Conservation (phyloP, 2,888 invertebrate species). For the Archips crataeganus region DNA sequence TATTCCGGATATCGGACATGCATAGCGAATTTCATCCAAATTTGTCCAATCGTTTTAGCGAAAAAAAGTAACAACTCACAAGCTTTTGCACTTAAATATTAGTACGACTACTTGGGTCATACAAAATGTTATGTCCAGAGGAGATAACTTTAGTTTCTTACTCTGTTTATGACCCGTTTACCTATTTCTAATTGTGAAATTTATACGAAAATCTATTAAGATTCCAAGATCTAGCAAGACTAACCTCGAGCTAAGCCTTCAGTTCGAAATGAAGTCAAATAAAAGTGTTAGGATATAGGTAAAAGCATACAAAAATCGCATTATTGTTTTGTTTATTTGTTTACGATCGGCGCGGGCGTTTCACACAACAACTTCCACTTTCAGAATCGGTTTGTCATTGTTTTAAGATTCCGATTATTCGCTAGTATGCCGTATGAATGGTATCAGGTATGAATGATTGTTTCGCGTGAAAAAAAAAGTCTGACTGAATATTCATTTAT, state of each 20-base stretch:
- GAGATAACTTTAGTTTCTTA: too few relatives aligned
- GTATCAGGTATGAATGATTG: slow-evolving; percentile 43
- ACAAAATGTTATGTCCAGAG: too few relatives aligned
- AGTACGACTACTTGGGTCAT: too few relatives aligned
- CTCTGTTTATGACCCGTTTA: background rate
- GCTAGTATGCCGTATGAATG: slow-evolving; percentile 39
- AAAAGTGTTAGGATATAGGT: background rate
- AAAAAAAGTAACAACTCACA: too few relatives aligned
- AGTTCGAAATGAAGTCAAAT: background rate
- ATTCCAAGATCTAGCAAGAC: too few relatives aligned
- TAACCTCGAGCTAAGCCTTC: background rate
- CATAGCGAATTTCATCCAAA: too few relatives aligned
- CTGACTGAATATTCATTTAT: slow-evolving; percentile 4
- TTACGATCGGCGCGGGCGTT: slow-evolving; percentile 51
- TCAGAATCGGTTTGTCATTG: slow-evolving; percentile 59
- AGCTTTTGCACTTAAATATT: too few relatives aligned
- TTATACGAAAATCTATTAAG: background rate
- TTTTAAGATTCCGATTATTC: slow-evolving; percentile 61
- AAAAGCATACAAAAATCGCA: slow-evolving; percentile 16
- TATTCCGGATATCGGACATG: too few relatives aligned
- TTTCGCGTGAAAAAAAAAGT: slow-evolving; percentile 40
- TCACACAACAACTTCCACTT: slow-evolving; percentile 51
- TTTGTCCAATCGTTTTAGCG: too few relatives aligned
- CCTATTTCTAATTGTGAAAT: background rate
- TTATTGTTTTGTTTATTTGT: slow-evolving; percentile 57